phyloP scores from a whole-genome alignment of 1,140 invertebrate species.

The Drosophila insularis region DNA sequence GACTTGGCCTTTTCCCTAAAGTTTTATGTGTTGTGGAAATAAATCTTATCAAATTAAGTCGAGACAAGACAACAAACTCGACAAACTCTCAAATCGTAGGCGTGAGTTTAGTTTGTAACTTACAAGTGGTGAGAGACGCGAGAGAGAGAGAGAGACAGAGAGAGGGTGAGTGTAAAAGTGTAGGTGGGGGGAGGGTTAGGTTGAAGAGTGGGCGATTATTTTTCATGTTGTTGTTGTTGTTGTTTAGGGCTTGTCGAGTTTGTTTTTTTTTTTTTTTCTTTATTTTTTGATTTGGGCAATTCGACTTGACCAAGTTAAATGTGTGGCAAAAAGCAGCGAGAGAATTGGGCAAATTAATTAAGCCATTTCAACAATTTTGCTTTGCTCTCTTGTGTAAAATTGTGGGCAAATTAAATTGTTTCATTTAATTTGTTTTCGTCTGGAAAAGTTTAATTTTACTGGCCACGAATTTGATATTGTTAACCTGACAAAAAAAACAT shows the following conservation, averaged over 20 bases:
- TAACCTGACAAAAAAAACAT: neutral
- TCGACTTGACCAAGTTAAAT: slow-evolving; percentile 26
- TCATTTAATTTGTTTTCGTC: slow-evolving; percentile 25
- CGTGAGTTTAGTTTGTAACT: slow-evolving; percentile 20
- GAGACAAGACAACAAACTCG: slow-evolving; percentile 18
- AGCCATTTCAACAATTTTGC: slow-evolving; percentile 26
- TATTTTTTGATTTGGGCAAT: slow-evolving; percentile 13
- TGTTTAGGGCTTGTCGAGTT: slow-evolving; percentile 14
- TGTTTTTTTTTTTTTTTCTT: slow-evolving; percentile 1
- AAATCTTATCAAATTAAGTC: slow-evolving; percentile 28
- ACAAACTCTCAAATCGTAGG: slow-evolving; percentile 22
- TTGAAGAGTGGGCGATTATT: slow-evolving; percentile 5
- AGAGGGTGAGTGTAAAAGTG: too few species aligned
- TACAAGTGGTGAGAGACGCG: slow-evolving; percentile 10
- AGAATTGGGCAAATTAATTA: slow-evolving; percentile 27
- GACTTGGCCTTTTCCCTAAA: slow-evolving; percentile 20
- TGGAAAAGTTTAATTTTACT: slow-evolving; percentile 8
- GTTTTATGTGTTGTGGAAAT: slow-evolving; percentile 14
- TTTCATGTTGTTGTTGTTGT: neutral
- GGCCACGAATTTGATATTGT: slow-evolving; percentile 8
- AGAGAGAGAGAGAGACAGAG: neutral
- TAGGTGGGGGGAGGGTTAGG: neutral
- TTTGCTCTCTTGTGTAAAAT: slow-evolving; percentile 24
- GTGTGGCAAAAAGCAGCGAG: slow-evolving; percentile 2
- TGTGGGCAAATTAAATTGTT: slow-evolving; percentile 28